Evolutionary conservation across 2,113 vertebrate genomes (phyloP), one percentile per base, ranked within the genome.

Genomic region (Lipophrys pholis): DNA sequence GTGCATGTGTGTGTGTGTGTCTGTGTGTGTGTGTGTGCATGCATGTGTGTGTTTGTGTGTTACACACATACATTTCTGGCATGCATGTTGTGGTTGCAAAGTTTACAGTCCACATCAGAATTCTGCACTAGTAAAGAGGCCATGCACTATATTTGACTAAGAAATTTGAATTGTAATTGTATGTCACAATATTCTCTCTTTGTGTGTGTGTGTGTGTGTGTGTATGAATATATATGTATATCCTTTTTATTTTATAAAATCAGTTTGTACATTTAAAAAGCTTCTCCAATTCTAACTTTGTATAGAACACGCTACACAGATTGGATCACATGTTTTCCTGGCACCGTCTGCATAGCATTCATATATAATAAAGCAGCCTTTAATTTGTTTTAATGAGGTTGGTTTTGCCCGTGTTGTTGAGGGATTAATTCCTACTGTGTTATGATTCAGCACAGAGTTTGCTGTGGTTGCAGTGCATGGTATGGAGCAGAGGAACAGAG

Each of bases 371-470:
- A 15, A 61, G 64, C 40, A 49, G 0, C 21, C 14, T 45, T 43
- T 30, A 53, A 67, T 58, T 60, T 15, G 69, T 80, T 50, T 54
- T 43, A 73, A 71, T 70, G 58, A 67, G 50, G 45, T 49, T 59
- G 35, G 6, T 73, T 73, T 69, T 71, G 38, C 15, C 39, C 43
- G 53, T 51, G 8, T 60, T 61, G 35, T 87, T 50, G 8, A 6
- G 30, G 56, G 35, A 74, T 81, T 57, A 68, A 76, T 68, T 9
- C 64, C 64, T 40, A 36, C 73, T 76, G 54, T 71, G 76, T 49
- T 70, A 62, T 65, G 54, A 68, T 70, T 61, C 39, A 57, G 49
- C 58, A 15, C 40, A 6, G 62, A 67, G 60, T 50, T 41, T 68
- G 61, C 43, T 62, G 53, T 11, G 43, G 57, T 39, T 53, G 15